Base-by-base conservation (phyloP, 2,888 invertebrate genomes). In the Macrostomum cliftonense region DNA sequence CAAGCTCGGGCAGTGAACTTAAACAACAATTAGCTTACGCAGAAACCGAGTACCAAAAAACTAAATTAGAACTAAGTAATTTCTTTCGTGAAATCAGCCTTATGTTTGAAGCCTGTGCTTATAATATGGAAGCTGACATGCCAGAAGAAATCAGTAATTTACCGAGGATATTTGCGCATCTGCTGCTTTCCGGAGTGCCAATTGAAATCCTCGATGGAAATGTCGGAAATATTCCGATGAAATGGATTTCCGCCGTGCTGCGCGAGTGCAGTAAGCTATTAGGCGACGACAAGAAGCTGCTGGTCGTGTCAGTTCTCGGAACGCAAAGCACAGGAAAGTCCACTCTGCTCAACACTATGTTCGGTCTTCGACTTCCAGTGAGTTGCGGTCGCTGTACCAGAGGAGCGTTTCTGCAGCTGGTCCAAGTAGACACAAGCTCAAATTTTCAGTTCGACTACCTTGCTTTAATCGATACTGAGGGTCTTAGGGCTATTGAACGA, bases 191-290 rank as follows among this genome's bases (percentile, higher is more conserved):
- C 16, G 51, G 51, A 43, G 20, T 40, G 13, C 44, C 51, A 12
- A n/a, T 51, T n/a, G 51, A 51, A 39, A 42, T 51, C 2, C 37
- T 51, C 44, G 51, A 51, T 51, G 51, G 51, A 1, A 46, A 42
- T 48, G 39, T 45, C 20, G 17, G 40, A 13, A 39, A 20, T 17
- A 42, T 51, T 13, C 51, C 51, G 7, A n/a, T 45, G 12, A 39
- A 36, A 9, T 49, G 49, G 52, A 20, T 52, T 12, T 21, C 37
- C 20, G 45, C 49, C 14, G 45, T 45, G 2, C 16, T 52, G n/a
- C 17, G n/a, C 13, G 39, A 13, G 14, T 17, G 45, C 9, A 47
- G 42, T 13, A 39, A 16, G 43, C 28, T 4, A 9, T 9, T 7
- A 28, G 17, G 17, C 14, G 52, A 49, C 14, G 42, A 52, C 20